These are phyloP conservation scores for Perognathus longimembris DNA, from an alignment of 2,113 vertebrate species.

Conservation along the genomic window DNA sequence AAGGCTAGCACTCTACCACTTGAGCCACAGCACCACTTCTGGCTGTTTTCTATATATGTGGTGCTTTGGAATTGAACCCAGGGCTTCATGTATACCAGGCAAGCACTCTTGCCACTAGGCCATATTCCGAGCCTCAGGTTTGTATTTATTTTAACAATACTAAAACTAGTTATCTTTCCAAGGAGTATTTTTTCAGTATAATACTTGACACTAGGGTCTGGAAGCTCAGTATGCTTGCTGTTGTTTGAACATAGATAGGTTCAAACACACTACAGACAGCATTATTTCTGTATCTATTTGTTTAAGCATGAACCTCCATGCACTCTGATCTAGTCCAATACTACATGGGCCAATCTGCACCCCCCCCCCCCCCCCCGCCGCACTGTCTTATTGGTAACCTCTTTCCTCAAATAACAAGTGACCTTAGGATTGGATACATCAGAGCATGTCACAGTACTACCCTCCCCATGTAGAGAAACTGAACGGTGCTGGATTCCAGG, in stretches of 20 bases:
- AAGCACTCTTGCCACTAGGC: too few relatives aligned
- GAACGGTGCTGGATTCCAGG: rapidly evolving
- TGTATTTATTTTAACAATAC: too few relatives aligned
- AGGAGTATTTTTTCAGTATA: neutral
- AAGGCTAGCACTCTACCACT: too few relatives aligned
- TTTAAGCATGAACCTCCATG: neutral
- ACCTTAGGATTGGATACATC: neutral
- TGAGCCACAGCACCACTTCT: too few relatives aligned
- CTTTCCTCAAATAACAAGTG: neutral
- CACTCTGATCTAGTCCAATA: neutral
- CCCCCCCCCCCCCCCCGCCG: too few relatives aligned
- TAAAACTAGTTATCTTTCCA: neutral
- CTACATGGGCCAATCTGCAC: neutral
- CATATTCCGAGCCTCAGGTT: too few relatives aligned
- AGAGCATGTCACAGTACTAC: neutral
- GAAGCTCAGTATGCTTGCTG: neutral
- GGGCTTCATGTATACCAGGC: too few relatives aligned
- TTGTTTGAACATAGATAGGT: neutral
- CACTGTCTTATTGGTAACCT: neutral
- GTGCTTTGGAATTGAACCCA: too few relatives aligned
- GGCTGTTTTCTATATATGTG: too few relatives aligned
- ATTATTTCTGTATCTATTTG: neutral
- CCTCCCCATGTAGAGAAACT: neutral
- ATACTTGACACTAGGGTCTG: neutral
- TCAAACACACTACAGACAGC: neutral